Base-by-base conservation (phyloP, 2,888 invertebrate genomes). In the Agonopterix alstromeriana region DNA sequence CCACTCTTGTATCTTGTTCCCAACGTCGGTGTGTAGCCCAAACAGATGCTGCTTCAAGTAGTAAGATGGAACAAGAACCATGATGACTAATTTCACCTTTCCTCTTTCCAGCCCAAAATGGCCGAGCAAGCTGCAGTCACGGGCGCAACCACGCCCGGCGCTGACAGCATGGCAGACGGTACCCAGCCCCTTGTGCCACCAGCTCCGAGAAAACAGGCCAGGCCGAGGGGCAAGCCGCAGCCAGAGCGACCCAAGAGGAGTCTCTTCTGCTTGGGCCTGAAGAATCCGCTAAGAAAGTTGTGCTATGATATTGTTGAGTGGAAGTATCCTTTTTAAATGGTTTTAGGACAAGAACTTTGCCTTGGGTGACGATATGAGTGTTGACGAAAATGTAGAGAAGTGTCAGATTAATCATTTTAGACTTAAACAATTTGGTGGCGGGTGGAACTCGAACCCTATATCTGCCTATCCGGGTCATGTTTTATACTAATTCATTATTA, bases 231-330 rank as follows among this genome's bases (percentile, higher is more conserved):
- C 51, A 96, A 96, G 73, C 94, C 94, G 48, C 94, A 94, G 63
- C 96, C 97, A 10, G 97, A 97, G 84, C 92, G 98, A 67, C 98
- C 98, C 3, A 93, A 93, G 66, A 90, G 98, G 61, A 97, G 98
- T 46, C 92, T 99, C 48, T 94, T 98, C 74, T 98, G 98, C 79
- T 91, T 99, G 57, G 92, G 93, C 56, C 91, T 98, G 57, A 96
- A 97, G 81, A 99, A 99, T 88, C 98, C 98, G 10, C 73, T 99
- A 54, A 93, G 99, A 63, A 98, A 97, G 79, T 87, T 98, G 67
- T 99, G 98, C 90, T 98, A 98, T 78, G 94, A 94, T 74, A 94
- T 99, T 65, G 97, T 98, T 53, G 99, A 99, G 88, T 99, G 98
- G 98, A 98, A 98, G 97, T 97, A 97, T 97, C 97, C 97, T 97